Evolutionary conservation across 64 coral and sea anemone species (phyloP).

Genomic region (Acropora tenuis): DNA sequence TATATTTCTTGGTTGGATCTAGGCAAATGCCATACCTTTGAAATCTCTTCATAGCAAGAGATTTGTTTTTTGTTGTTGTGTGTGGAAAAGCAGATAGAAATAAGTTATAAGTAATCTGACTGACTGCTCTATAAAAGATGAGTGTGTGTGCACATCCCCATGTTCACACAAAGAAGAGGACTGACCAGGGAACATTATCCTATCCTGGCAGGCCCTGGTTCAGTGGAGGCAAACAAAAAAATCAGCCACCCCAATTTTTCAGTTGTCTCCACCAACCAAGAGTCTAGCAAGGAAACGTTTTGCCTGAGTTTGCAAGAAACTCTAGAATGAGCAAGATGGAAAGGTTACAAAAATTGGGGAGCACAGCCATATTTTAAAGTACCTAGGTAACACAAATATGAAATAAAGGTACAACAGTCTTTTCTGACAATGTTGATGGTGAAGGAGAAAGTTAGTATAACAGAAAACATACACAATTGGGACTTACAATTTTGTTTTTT

Average conservation of each 20-base stretch:
- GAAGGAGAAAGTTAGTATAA: background rate
- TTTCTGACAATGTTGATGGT: background rate
- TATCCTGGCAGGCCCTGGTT: background rate
- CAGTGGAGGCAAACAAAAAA: constrained; percentile 11
- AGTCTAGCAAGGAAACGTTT: background rate
- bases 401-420: background rate
- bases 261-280: background rate
- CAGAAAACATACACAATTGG: constrained; percentile 10
- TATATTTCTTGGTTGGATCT: constrained; percentile 31
- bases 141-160: background rate
- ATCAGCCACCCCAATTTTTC: background rate
- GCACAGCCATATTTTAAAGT: background rate
- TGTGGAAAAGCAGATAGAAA: constrained; percentile 2
- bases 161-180: background rate
- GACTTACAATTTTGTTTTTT: constrained; percentile 9
- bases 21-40: constrained; percentile 28
- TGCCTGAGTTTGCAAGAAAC: background rate
- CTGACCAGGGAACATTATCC: background rate
- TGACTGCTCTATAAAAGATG: background rate
- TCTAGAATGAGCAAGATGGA: constrained; percentile 3
- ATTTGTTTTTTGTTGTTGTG: constrained; percentile 12
- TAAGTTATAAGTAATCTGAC: background rate
- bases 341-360: constrained; percentile 8
- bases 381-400: background rate
- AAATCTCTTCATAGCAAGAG: constrained; percentile 54